phyloP scores from a whole-genome alignment of 2,888 invertebrate species.

The Lochmaea crataegi region DNA sequence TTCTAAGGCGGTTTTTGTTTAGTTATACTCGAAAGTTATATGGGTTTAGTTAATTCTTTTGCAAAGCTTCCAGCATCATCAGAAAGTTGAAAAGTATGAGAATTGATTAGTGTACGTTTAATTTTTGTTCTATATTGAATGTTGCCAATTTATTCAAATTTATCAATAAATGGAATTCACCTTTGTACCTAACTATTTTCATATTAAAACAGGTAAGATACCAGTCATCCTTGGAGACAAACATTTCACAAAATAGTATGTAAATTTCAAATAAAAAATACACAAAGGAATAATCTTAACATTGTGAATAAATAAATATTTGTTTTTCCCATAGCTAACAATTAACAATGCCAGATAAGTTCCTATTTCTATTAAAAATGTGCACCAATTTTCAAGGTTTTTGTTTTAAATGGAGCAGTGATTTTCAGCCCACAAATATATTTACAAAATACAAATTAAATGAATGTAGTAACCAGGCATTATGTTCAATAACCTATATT shows the following conservation, averaged over 20 bases:
- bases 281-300: not conserved
- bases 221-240: conserved; percentile 14
- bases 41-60: too few species aligned
- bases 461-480: not conserved
- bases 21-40: too few species aligned
- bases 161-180: not conserved
- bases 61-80: too few species aligned
- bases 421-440: not conserved
- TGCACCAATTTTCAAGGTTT: not conserved
- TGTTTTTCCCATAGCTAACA: not conserved
- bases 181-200: not conserved
- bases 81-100: too few species aligned
- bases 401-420: not conserved
- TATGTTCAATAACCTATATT: too few species aligned
- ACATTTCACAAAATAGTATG: not conserved
- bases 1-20: too few species aligned
- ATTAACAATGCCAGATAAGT: conserved; percentile 2
- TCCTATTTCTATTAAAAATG: not conserved
- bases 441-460: not conserved
- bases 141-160: not conserved
- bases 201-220: not conserved
- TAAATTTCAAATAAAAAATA: not conserved
- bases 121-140: too few species aligned
- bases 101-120: too few species aligned
- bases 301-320: not conserved